Conservation (phyloP, 2,888 invertebrate species). For the Acronicta leporina region DNA sequence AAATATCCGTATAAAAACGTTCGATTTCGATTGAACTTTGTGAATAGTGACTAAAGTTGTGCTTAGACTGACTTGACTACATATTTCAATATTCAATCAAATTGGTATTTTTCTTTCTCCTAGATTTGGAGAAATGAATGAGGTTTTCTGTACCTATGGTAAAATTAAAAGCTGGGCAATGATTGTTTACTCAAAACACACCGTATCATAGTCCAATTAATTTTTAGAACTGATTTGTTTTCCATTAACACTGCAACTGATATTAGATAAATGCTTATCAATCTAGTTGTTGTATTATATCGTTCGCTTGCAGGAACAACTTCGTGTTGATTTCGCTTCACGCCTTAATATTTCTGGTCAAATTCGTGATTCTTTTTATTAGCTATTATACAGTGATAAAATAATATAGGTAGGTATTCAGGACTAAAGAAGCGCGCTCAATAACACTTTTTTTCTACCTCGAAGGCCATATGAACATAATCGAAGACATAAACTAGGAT, state of each 20-base stretch:
- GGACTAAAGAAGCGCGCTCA: slow-evolving; percentile 32
- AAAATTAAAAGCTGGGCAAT: too few species aligned
- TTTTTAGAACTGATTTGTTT: background rate
- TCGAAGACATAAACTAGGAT: slow-evolving; percentile 14
- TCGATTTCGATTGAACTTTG: slow-evolving; percentile 25
- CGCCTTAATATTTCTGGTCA: slow-evolving; percentile 5
- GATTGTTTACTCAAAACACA: too few species aligned
- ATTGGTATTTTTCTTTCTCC: too few species aligned
- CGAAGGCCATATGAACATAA: slow-evolving; percentile 40
- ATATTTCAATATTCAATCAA: too few species aligned
- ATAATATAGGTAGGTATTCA: slow-evolving; percentile 4
- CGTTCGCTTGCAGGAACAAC: background rate
- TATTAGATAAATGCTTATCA: background rate
- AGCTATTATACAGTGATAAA: slow-evolving; percentile 5
- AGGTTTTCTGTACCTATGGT: too few species aligned
- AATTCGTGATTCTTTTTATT: slow-evolving; percentile 17
- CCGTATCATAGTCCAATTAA: too few species aligned
- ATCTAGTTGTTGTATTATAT: background rate
- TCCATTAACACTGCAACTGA: background rate
- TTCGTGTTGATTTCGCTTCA: background rate
- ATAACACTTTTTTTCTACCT: slow-evolving; percentile 22
- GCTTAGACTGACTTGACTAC: too few species aligned
- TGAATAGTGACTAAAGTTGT: background rate
- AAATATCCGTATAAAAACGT: slow-evolving; percentile 20
- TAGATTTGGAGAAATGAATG: too few species aligned